phyloP scores from a whole-genome alignment of 2,797 vertebrate species.

The Enteromius fasciolatus region DNA sequence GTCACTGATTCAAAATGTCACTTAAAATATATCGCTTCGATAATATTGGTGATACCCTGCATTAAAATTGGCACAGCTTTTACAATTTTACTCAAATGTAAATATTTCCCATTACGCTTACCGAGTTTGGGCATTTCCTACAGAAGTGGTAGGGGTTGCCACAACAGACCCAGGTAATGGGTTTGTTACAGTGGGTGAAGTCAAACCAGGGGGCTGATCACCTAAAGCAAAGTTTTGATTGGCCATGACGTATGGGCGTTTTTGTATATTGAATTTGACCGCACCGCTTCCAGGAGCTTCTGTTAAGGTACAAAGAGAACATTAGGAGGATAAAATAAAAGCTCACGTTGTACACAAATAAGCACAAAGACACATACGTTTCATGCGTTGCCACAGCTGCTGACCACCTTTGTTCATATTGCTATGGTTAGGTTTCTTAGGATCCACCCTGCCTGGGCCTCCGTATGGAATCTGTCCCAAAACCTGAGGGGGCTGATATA shows the following conservation, averaged over 20 bases:
- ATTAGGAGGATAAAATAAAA: background rate
- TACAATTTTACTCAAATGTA: background rate
- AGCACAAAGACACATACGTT: constrained; percentile 71
- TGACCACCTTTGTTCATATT: constrained; percentile 84
- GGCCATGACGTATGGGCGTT: constrained; percentile 83
- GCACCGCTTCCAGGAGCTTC: constrained; percentile 85
- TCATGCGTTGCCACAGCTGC: constrained; percentile 92
- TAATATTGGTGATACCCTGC: background rate
- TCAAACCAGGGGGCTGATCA: constrained; percentile 76
- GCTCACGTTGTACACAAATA: background rate
- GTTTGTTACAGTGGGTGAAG: constrained; percentile 42
- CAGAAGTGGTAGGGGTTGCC: constrained; percentile 56
- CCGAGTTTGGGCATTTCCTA: constrained; percentile 76
- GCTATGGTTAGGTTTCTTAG: constrained; percentile 63
- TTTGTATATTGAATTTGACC: constrained; percentile 91
- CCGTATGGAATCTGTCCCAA: constrained; percentile 67
- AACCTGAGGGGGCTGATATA: constrained; percentile 73
- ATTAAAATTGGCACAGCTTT: background rate
- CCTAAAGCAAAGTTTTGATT: constrained; percentile 77
- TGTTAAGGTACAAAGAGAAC: constrained; percentile 57
- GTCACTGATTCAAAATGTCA: background rate
- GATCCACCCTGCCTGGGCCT: constrained; percentile 74
- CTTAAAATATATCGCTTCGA: background rate
- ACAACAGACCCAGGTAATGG: constrained; percentile 62
- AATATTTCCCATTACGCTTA: constrained; percentile 58